phyloP scores from a whole-genome alignment of 2,113 vertebrate genomes.

The Damaliscus lunatus region DNA sequence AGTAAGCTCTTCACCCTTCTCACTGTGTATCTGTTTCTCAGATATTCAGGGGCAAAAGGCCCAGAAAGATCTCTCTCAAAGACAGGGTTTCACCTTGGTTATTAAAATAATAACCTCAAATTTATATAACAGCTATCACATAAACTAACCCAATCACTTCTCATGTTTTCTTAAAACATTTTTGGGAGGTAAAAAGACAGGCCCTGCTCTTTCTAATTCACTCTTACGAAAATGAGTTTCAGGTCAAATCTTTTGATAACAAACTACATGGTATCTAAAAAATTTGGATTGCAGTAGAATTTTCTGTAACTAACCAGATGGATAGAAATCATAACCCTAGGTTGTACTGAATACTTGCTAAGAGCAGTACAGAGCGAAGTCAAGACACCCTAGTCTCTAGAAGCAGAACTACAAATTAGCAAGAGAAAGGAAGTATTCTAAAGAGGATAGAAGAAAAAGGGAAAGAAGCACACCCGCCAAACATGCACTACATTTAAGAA shows the following conservation, averaged over 20 bases:
- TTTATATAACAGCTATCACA: neutral
- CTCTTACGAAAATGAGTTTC: slow-evolving; percentile 26
- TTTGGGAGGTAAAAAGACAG: neutral
- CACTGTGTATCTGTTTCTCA: neutral
- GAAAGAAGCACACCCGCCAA: neutral
- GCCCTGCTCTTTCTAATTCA: slow-evolving; percentile 3
- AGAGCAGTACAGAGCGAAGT: slow-evolving; percentile 21
- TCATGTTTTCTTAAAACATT: slow-evolving; percentile 27
- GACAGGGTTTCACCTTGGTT: neutral
- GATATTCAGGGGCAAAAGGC: neutral
- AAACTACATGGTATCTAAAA: neutral
- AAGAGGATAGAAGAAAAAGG: neutral
- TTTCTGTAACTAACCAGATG: neutral
- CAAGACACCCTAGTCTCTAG: neutral
- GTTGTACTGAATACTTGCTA: neutral
- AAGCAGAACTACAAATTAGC: neutral
- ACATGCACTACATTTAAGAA: slow-evolving; percentile 27
- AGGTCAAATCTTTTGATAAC: neutral
- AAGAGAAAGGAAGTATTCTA: slow-evolving; percentile 30
- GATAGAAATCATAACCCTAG: neutral
- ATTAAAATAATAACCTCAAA: slow-evolving; percentile 36
- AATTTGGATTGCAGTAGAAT: neutral
- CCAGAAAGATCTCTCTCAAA: neutral
- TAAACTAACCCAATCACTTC: neutral
- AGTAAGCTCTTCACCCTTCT: neutral